phyloP scores from a whole-genome alignment of 2,797 vertebrate species.

The Sebastes cheni region DNA sequence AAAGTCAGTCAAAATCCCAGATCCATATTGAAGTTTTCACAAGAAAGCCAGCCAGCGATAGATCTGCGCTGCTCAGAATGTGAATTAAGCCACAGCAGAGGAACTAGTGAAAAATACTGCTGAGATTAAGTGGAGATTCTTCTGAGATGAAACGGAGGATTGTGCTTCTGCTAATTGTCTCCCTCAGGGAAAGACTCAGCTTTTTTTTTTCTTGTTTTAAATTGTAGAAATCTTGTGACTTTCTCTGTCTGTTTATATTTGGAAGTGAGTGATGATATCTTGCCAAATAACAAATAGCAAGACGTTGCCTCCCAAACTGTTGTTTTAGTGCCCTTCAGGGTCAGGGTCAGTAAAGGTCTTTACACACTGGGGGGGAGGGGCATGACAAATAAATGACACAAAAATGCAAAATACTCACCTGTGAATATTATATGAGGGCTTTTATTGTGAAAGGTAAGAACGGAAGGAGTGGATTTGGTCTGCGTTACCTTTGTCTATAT shows the following conservation, averaged over 20 bases:
- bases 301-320: background rate
- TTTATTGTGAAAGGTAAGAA: too few species aligned
- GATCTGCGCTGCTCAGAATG: slow-evolving; percentile 61
- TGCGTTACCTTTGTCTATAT: too few species aligned
- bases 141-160: slow-evolving; percentile 64
- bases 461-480: too few species aligned
- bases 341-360: too few species aligned
- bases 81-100: slow-evolving; percentile 54
- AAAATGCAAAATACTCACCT: too few species aligned
- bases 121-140: slow-evolving; percentile 69
- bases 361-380: too few species aligned
- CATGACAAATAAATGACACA: too few species aligned
- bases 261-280: slow-evolving; percentile 23
- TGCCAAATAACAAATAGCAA: background rate
- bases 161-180: slow-evolving; percentile 73
- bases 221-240: slow-evolving; percentile 28
- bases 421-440: too few species aligned
- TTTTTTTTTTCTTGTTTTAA: slow-evolving; percentile 24
- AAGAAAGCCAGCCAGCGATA: slow-evolving; percentile 61
- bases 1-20: slow-evolving; percentile 62
- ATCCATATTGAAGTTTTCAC: slow-evolving; percentile 69
- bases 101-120: slow-evolving; percentile 42
- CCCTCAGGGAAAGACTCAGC: slow-evolving; percentile 65
- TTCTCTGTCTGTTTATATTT: slow-evolving; percentile 31
- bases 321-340: background rate